A percentile compares a stretch with the other conserved stretches of the same genome.
Evolutionary conservation across 2,797 vertebrate genomes (phyloP).

Genomic region (Triplophysa yarkandensis): DNA sequence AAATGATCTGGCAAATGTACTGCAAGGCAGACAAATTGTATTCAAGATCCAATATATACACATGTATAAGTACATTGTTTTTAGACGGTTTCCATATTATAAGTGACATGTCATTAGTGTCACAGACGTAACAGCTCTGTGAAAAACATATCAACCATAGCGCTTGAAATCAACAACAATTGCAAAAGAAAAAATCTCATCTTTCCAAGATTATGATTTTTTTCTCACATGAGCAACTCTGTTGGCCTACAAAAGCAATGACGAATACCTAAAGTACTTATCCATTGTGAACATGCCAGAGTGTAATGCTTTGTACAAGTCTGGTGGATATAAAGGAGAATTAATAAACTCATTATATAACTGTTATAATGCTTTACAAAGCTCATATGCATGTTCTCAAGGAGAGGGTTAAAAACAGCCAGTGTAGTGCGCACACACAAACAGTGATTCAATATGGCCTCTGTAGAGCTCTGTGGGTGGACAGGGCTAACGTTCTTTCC

Average conservation of each 20-base stretch:
- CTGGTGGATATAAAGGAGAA: not conserved
- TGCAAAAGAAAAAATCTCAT: not conserved
- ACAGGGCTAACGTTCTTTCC: constrained; percentile 67
- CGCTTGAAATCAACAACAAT: not conserved
- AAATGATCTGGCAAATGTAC: too few species aligned
- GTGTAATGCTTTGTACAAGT: not conserved
- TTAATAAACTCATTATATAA: constrained; percentile 15
- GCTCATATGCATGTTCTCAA: constrained; percentile 17
- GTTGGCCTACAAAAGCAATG: constrained; percentile 17
- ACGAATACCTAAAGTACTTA: constrained; percentile 12
- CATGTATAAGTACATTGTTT: too few species aligned
- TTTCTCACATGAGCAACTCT: not conserved
- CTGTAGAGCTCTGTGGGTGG: constrained; percentile 73
- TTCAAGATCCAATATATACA: too few species aligned
- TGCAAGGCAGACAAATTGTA: too few species aligned
- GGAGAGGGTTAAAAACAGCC: constrained; percentile 39
- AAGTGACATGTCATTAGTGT: too few species aligned
- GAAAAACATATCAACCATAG: not conserved
- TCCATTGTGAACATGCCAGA: constrained; percentile 8
- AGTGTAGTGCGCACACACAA: constrained; percentile 45
- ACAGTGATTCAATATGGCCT: constrained; percentile 73
- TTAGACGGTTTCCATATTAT: too few species aligned
- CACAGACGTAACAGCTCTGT: too few species aligned
- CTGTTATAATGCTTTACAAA: constrained; percentile 9
- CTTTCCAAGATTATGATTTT: not conserved